Evolutionary conservation across 2,113 vertebrate genomes (phyloP), one percentile per base, ranked within the genome.

Genomic region (Cacatua alba): DNA sequence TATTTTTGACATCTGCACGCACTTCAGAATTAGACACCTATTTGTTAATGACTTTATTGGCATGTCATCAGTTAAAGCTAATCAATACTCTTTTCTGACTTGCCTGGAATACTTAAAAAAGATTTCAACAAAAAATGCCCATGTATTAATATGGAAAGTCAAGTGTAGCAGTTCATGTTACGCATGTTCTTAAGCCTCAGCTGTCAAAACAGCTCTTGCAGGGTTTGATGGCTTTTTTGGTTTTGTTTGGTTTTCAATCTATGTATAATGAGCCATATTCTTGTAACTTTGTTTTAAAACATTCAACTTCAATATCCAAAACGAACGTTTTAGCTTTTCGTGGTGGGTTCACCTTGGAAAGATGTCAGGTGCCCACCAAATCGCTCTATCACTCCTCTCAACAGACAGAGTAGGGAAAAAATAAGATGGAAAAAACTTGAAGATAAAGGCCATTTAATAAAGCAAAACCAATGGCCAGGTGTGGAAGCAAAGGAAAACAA

Each of bases 1-100:
- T 92, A 82, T 74, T n/a, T 71, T 86, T 63, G 57, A 84, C 69
- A 82, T 90, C 35, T 78, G 13, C 31, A 86, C 64, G n/a, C 49
- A 69, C 31, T 86, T 94, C 44, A 63, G 35, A 77, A 95, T 82
- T 74, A 95, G 55, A 76, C n/a, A 86, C 5, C 1, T 91, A 94
- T 90, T 95, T 97, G 18, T 49, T 81, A n/a, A 92, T 94, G 72
- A 95, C 9, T 89, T 71, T 76, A 88, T 82, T 18, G 33, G 24
- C 74, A 72, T 78, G n/a, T 60, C 39, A 90, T 90, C 68, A 83
- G 16, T 94, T 93, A 63, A 93, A 59, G 10, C 28, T 59, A 60
- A 92, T 96, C 86, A 90, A 93, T 97, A 93, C 7, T 75, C 94
- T 90, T 24, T 89, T 88, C 37, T 88, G n/a, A 67, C 4, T 31